A percentile compares a stretch with the other conserved stretches of the same genome.
Evolutionary conservation across 2,888 invertebrate genomes (phyloP).

Genomic region (Reticulitermes lucifugus): DNA sequence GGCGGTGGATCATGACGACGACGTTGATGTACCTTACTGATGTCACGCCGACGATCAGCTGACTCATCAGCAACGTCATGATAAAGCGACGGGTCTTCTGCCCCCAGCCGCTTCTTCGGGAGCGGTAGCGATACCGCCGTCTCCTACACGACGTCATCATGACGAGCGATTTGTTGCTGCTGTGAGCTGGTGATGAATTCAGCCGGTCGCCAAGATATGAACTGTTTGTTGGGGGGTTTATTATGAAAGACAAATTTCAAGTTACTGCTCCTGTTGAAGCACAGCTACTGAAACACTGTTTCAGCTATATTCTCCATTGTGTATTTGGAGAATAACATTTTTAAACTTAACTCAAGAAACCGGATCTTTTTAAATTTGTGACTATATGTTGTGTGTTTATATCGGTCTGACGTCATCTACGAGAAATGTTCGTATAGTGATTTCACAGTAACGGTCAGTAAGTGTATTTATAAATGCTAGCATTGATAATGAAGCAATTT

Average conservation of each 20-base stretch:
- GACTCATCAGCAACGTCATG: slow-evolving; percentile 15
- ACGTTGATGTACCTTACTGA: slow-evolving; percentile 74
- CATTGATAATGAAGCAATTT: no score
- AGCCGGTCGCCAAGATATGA: neutral
- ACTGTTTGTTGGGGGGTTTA: neutral
- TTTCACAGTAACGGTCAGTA: neutral
- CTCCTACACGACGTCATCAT: neutral
- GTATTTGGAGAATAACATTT: neutral
- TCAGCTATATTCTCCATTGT: neutral
- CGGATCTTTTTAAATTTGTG: neutral
- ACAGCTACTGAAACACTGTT: neutral
- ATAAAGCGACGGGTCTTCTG: neutral
- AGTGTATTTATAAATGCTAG: neutral
- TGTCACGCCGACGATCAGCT: slow-evolving; percentile 40
- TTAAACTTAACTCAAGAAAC: neutral
- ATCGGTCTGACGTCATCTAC: neutral
- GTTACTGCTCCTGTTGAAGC: neutral
- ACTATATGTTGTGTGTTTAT: neutral
- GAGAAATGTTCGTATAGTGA: neutral
- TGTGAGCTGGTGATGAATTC: slow-evolving; percentile 29
- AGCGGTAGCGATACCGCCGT: neutral
- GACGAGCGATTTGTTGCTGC: slow-evolving; percentile 11
- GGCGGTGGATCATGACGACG: slow-evolving; percentile 68
- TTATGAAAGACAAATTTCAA: neutral
- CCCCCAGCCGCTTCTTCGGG: neutral